Evolutionary conservation across 1,140 invertebrate species (phyloP), one percentile per base, ranked within the genome.

Genomic region (Drosophila hydei): DNA sequence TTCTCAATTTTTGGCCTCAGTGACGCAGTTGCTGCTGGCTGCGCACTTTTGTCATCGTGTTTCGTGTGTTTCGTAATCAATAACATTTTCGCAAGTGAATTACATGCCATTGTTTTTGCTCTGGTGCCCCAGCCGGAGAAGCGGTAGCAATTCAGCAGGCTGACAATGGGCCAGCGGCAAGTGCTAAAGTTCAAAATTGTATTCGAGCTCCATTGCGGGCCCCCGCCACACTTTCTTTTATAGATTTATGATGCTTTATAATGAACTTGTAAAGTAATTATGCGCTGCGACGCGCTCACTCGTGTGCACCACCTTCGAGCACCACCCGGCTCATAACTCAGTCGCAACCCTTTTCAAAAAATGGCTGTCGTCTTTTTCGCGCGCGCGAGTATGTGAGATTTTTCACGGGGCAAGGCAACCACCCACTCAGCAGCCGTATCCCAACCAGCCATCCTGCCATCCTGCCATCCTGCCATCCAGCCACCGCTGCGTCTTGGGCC

Each of bases 191-290:
- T 79, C 61, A 83, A 75, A 68, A 74, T 70, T 81, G 47, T 79
- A 81, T 77, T 81, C 60, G 68, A 63, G 45, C 45, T 12, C 11
- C 21, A 9, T 40, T 40, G 38, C 16, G 25, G 12, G 19, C 23
- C 14, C 48, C 48, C 8, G 4, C 25, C 9, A 18, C 7, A 9
- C 9, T 16, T 38, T 45, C 16, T 50, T 64, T 77, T 75, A 80
- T 87, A 87, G 89, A 91, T 91, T 90, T 90, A 91, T 90, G 80
- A 84, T 77, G 75, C 64, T 89, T 89, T 90, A 90, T 91, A 91
- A 91, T 91, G 89, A 91, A 91, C 89, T 91, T 91, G 89, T 91
- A 90, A 91, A 91, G 89, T 89, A 91, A 91, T 91, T 91, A 89
- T 91, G 89, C 89, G 75, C 68, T 76, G 84, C 89, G 74, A 73